These are phyloP conservation scores for Trichonephila inaurata DNA, from an alignment of 1,140 invertebrate species.

Conservation along the genomic window DNA sequence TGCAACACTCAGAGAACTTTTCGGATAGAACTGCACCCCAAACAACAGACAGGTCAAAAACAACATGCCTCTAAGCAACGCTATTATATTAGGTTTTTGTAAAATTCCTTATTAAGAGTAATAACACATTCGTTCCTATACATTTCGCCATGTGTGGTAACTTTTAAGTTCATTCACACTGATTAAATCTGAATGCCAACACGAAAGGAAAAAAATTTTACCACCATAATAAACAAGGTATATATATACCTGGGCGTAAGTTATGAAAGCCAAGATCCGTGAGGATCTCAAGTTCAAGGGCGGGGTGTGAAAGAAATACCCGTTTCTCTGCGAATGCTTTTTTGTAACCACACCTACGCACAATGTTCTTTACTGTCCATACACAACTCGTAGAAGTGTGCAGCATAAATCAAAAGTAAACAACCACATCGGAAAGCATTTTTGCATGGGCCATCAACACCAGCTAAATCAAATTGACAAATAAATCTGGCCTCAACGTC, in stretches of 20 bases:
- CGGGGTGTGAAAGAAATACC: constrained; percentile 61
- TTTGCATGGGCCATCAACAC: constrained; percentile 6
- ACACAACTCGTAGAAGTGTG: constrained; percentile 14
- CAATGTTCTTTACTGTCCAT: constrained; percentile 16
- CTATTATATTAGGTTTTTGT: too few relatives aligned
- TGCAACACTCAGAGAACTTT: too few relatives aligned
- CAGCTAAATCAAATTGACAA: constrained; percentile 29
- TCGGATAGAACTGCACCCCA: too few relatives aligned
- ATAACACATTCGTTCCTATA: too few relatives aligned
- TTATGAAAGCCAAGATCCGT: constrained; percentile 50
- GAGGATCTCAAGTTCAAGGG: constrained; percentile 61
- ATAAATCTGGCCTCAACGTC: constrained; percentile 43
- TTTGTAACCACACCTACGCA: constrained; percentile 64
- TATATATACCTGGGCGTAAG: constrained; percentile 58
- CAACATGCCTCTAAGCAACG: too few relatives aligned
- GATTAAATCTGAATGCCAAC: constrained; percentile 12
- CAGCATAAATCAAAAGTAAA: constrained; percentile 56
- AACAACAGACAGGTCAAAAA: too few relatives aligned
- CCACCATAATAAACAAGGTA: constrained; percentile 35
- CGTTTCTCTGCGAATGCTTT: constrained; percentile 50
- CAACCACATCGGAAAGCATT: constrained; percentile 9
- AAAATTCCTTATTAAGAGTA: too few relatives aligned
- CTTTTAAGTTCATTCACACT: constrained; percentile 45
- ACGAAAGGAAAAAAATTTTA: constrained; percentile 10
- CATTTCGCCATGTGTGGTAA: too few relatives aligned